Percentiles rank a stretch among this genome's conserved stretches.
phyloP scores from a whole-genome alignment of 2,113 vertebrate genomes.

The Syngnathus scovelli region DNA sequence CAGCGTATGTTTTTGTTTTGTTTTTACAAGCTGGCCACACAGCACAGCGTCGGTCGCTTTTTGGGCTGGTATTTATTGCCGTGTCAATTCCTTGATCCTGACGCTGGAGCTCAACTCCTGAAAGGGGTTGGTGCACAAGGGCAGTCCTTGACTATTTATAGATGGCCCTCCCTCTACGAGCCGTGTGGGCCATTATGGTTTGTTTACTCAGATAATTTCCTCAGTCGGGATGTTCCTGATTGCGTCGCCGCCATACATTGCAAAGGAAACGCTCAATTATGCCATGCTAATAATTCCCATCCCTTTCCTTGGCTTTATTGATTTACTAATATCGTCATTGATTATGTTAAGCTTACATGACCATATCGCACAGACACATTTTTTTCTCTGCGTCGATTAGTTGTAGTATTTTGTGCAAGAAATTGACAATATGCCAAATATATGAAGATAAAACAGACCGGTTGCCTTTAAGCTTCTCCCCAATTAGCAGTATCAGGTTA shows the following conservation, averaged over 20 bases:
- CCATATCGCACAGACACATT: background rate
- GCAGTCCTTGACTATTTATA: conserved; percentile 72
- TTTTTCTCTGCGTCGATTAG: background rate
- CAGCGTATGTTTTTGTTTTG: no score
- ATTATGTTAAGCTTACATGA: conserved; percentile 4
- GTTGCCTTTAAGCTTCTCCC: conserved; percentile 2
- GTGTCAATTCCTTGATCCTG: conserved; percentile 35
- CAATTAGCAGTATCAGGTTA: background rate
- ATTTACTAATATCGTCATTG: conserved; percentile 15
- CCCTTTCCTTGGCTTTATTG: conserved; percentile 6
- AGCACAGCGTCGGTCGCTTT: background rate
- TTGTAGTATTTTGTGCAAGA: background rate
- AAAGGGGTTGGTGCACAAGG: conserved; percentile 56
- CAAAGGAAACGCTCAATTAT: conserved; percentile 16
- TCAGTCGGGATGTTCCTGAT: conserved; percentile 24
- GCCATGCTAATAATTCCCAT: conserved; percentile 2
- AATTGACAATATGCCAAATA: background rate
- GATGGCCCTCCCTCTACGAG: conserved; percentile 53
- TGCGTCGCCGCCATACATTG: conserved; percentile 21
- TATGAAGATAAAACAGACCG: background rate
- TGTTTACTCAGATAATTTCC: conserved; percentile 53
- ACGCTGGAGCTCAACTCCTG: conserved; percentile 38
- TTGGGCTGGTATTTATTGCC: conserved; percentile 50
- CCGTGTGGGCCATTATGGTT: conserved; percentile 48
- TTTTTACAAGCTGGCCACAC: no score